These are phyloP conservation scores for Scaeva pyrastri DNA, from an alignment of 2,888 invertebrate genomes.

Conservation along the genomic window DNA sequence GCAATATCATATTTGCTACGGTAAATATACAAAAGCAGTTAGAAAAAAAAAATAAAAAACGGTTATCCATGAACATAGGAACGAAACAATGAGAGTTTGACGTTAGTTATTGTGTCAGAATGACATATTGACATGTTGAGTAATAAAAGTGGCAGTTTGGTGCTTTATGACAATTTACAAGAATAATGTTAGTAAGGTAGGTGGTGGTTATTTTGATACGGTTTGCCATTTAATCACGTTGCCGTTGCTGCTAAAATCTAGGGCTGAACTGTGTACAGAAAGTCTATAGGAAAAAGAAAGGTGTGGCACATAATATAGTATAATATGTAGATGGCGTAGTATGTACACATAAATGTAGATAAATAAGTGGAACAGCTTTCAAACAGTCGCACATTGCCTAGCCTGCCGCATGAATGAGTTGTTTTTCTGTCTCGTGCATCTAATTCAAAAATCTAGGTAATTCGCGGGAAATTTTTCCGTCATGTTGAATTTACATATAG, in stretches of 20 bases:
- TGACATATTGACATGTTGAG: conserved; percentile 67
- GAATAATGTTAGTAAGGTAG: too few relatives aligned
- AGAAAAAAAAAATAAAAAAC: conserved; percentile 40
- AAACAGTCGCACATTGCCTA: conserved; percentile 44
- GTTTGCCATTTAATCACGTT: conserved; percentile 43
- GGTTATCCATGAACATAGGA: conserved; percentile 50
- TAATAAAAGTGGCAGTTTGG: conserved; percentile 48
- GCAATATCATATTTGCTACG: conserved; percentile 27
- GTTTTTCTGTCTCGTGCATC: conserved; percentile 18
- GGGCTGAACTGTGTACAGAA: conserved; percentile 17
- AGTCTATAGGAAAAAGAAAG: conserved; percentile 61
- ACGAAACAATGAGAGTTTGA: conserved; percentile 65
- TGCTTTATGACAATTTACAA: conserved; percentile 38
- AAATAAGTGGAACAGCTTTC: conserved; percentile 56
- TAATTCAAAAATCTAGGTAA: conserved; percentile 42
- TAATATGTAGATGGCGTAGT: neutral
- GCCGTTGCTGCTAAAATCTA: too few relatives aligned
- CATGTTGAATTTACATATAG: conserved; percentile 26
- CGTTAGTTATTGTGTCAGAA: conserved; percentile 62
- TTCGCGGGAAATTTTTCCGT: conserved; percentile 55
- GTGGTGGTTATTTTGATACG: conserved; percentile 20
- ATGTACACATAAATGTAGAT: neutral
- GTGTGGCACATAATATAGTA: conserved; percentile 48
- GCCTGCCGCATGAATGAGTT: conserved; percentile 29
- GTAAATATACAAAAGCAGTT: conserved; percentile 40